These are phyloP conservation scores for Hydra vulgaris DNA, from an alignment of 30 jellyfish, hydroid and myxozoan genomes.

Conservation along the genomic window DNA sequence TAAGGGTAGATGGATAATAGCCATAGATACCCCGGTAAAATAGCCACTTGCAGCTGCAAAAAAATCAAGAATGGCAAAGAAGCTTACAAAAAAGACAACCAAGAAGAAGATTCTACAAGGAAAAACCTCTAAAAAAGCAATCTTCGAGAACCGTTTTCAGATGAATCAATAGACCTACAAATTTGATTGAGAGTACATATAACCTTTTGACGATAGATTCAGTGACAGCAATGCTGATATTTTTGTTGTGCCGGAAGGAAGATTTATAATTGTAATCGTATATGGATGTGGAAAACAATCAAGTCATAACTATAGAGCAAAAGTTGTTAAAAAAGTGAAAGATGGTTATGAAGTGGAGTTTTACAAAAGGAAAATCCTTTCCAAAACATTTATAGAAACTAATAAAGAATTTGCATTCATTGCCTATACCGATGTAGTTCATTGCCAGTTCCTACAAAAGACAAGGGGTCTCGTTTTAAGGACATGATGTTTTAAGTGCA, in stretches of 20 bases:
- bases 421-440: neutral
- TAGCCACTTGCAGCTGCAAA: neutral
- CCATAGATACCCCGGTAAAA: neutral
- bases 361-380: neutral
- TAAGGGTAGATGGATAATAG: neutral
- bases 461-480: neutral
- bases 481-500: neutral
- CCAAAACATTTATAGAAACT: neutral
- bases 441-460: neutral
- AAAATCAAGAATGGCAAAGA: neutral
- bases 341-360: neutral
- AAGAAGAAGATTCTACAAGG: neutral
- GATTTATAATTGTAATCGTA: neutral
- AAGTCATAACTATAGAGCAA: neutral
- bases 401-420: neutral
- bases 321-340: neutral
- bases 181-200: neutral
- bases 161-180: neutral
- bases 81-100: neutral
- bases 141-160: neutral
- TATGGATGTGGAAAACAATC: neutral
- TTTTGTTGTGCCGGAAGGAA: neutral
- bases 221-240: neutral
- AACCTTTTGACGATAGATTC: neutral
- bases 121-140: neutral